phyloP scores from a whole-genome alignment of 2,797 vertebrate species.

The Rhynchonycteris naso region DNA sequence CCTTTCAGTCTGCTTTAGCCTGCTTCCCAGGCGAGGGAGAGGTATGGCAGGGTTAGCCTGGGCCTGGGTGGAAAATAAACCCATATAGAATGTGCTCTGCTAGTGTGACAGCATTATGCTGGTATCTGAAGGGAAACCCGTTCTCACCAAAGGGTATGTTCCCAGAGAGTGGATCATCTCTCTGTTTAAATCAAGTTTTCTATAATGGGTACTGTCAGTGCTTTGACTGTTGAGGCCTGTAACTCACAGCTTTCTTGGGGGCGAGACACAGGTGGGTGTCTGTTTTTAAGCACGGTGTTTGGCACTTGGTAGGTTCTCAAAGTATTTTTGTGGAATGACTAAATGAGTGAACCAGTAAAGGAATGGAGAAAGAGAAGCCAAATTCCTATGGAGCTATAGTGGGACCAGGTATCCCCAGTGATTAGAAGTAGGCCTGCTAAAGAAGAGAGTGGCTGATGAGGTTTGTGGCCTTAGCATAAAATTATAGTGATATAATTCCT shows the following conservation, averaged over 20 bases:
- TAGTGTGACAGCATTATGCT: background rate
- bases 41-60: background rate
- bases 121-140: background rate
- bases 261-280: background rate
- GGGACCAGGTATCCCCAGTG: no score
- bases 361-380: background rate
- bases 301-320: background rate
- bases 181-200: background rate
- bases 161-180: no score
- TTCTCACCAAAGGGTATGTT: background rate
- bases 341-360: background rate
- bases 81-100: background rate
- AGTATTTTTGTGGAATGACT: background rate
- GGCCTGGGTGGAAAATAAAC: background rate
- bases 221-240: background rate
- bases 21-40: background rate
- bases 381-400: background rate
- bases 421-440: rapidly evolving
- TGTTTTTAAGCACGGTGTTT: background rate
- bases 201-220: background rate
- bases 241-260: background rate
- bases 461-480: background rate
- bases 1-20: background rate
- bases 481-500: background rate
- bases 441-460: background rate